phyloP scores from a whole-genome alignment of 2,113 vertebrate species.

The Phalacrocorax carbo region DNA sequence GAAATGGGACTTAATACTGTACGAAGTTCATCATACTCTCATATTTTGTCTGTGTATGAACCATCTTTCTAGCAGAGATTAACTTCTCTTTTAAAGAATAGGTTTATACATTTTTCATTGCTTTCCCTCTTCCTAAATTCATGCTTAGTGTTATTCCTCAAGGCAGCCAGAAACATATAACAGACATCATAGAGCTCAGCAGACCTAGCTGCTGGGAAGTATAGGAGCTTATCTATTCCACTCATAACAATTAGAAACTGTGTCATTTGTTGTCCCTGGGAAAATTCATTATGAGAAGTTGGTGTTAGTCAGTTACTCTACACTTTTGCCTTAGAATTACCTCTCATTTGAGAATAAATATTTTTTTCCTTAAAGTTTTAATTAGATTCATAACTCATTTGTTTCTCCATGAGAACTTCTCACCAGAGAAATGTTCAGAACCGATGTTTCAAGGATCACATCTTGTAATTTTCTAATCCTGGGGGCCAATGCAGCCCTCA shows the following conservation, averaged over 20 bases:
- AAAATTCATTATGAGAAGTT: not conserved
- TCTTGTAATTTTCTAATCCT: not conserved
- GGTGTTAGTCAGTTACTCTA: not conserved
- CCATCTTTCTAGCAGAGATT: not conserved
- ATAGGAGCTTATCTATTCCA: not conserved
- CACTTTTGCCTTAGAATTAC: not conserved
- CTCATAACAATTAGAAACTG: not conserved
- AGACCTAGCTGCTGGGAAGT: not conserved
- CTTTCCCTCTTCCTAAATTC: not conserved
- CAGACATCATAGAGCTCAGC: not conserved
- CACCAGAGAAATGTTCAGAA: not conserved
- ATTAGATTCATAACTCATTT: not conserved
- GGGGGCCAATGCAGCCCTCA: not conserved
- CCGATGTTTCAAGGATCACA: not conserved
- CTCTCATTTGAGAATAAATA: not conserved
- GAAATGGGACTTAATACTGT: not conserved
- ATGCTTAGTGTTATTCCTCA: not conserved
- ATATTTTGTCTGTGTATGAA: not conserved
- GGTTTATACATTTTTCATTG: not conserved
- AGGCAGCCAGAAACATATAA: not conserved
- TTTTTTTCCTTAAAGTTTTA: not conserved
- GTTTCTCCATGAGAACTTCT: not conserved
- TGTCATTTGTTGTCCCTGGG: not conserved
- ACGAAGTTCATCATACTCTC: not conserved
- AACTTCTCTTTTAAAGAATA: not conserved